These are phyloP conservation scores for Nyctibius bracteatus DNA, from an alignment of 2,113 vertebrate genomes.

Conservation along the genomic window DNA sequence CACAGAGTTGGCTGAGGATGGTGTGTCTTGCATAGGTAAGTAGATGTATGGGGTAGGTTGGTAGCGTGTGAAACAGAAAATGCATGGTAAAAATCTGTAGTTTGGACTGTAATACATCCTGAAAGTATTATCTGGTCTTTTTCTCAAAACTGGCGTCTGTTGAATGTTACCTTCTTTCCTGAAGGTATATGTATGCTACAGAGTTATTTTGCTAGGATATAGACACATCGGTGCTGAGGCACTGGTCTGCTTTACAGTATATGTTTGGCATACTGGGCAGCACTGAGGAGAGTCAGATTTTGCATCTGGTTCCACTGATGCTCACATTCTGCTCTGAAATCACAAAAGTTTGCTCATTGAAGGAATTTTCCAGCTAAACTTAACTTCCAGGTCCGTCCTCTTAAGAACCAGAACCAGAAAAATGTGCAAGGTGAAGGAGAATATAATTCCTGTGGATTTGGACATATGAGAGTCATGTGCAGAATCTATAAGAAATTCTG, in stretches of 20 bases:
- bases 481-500: not conserved
- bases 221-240: not conserved
- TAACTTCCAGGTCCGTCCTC: not conserved
- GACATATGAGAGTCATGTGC: not conserved
- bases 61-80: not conserved
- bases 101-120: not conserved
- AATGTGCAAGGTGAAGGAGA: not conserved
- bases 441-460: not conserved
- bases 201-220: not conserved
- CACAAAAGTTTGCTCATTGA: not conserved
- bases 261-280: not conserved
- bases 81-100: not conserved
- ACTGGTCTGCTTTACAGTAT: not conserved
- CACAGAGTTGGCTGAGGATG: slow-evolving; percentile 81
- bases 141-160: not conserved
- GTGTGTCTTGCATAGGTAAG: slow-evolving; percentile 86
- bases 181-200: not conserved
- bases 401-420: not conserved
- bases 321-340: not conserved
- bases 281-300: not conserved
- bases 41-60: not conserved
- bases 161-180: not conserved
- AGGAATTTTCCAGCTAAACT: not conserved
- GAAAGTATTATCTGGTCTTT: not conserved
- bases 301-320: not conserved